Evolutionary conservation across 2,888 invertebrate species (phyloP), one percentile per base, ranked within the genome.

Genomic region (Cyaniris semiargus): DNA sequence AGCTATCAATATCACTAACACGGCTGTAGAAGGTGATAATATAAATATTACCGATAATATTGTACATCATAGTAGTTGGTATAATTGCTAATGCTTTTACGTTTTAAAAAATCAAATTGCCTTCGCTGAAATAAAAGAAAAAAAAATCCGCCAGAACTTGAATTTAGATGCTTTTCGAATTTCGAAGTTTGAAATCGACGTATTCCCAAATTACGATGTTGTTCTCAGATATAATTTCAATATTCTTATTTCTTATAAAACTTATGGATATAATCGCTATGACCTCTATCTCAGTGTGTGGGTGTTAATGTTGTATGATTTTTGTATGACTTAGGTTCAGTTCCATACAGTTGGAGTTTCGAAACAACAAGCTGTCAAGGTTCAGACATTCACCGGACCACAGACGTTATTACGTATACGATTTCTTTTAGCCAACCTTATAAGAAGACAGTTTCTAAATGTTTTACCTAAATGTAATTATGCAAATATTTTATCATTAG

Each of bases 311-410:
- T 21, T 8, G 60, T 60, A 13, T 31, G 66, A 66, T 66, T 66
- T 66, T 66, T 31, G 66, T 66, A 66, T 66, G 66, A 66, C 15
- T 66, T 66, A 31, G 31, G 66, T 66, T 66, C 27, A 27, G 27
- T 27, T 60, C 23, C 60, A 60, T 60, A 66, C 27, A 66, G 15
- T 72, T 58, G 38, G 76, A 70, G 48, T 74, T 23, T 18, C 74
- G 74, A 48, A 74, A 74, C 72, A 72, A 72, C 71, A 21, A 15
- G 6, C 13, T 23, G 74, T 48, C 74, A 74, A 74, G 74, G 74
- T 44, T 48, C 48, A 74, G 48, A 27, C 74, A 48, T 74, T 74
- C 74, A 74, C 74, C 74, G 74, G 27, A 48, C 48, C 38, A 10
- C 21, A 10, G 23, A 74, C 27, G 21, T 38, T n/a, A 66, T 23